Evolutionary conservation across 2,113 vertebrate genomes (phyloP).

Genomic region (Helogale parvula): DNA sequence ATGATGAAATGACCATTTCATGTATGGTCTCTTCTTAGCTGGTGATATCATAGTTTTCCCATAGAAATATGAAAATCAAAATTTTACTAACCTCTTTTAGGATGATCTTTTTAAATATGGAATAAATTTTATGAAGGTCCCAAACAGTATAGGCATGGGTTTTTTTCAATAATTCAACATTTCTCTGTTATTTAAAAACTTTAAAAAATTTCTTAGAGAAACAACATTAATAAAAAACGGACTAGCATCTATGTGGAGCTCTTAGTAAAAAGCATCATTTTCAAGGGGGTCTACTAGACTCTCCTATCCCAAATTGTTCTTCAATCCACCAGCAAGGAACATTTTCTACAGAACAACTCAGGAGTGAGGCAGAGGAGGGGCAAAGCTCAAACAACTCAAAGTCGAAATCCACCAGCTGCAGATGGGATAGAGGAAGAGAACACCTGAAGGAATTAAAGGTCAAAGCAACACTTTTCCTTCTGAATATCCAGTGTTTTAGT

Average conservation of each 20-base stretch:
- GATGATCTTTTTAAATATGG: neutral
- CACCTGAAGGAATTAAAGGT: neutral
- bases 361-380: neutral
- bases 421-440: neutral
- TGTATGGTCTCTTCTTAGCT: neutral
- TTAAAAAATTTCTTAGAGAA: neutral
- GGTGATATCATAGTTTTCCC: neutral
- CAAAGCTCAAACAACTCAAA: fast-evolving
- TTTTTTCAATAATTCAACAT: neutral
- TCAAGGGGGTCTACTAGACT: neutral
- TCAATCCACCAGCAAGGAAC: neutral
- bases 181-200: neutral
- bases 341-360: neutral
- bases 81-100: neutral
- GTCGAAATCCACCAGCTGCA: neutral
- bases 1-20: neutral
- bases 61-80: neutral
- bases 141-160: neutral
- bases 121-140: neutral
- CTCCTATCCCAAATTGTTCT: neutral
- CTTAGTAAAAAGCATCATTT: neutral
- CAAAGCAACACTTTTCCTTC: neutral
- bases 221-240: neutral
- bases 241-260: neutral
- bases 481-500: neutral